Evolutionary conservation across 2,888 invertebrate genomes (phyloP).

Genomic region (Cryptosula pallasiana): DNA sequence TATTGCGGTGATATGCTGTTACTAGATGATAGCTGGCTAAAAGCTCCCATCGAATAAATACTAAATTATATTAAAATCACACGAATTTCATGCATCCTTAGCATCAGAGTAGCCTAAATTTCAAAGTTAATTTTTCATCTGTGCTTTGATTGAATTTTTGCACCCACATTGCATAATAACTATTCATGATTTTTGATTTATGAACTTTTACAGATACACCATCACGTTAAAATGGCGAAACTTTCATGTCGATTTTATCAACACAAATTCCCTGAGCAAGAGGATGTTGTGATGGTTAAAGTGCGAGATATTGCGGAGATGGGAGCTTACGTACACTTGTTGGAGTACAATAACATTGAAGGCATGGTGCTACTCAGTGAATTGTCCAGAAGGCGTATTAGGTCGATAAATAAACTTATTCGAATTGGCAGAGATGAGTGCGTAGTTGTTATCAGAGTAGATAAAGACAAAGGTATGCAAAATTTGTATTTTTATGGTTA

Average conservation of each 20-base stretch:
- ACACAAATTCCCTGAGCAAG: conserved; percentile 94
- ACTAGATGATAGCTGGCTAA: no score
- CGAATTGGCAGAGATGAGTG: conserved; percentile 97
- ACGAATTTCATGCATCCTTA: no score
- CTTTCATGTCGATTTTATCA: conserved; percentile 93
- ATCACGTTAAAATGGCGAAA: conserved; percentile 54
- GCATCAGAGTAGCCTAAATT: no score
- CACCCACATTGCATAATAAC: no score
- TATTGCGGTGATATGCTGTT: no score
- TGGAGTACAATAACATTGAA: conserved; percentile 98
- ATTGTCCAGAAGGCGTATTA: conserved; percentile 92
- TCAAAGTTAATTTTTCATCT: no score
- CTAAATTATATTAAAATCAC: no score
- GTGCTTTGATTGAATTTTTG: no score
- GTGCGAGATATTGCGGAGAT: conserved; percentile 96
- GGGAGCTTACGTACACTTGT: conserved; percentile 96
- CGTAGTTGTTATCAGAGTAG: conserved; percentile 96
- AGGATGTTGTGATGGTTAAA: conserved; percentile 99
- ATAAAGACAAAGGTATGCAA: conserved; percentile 98
- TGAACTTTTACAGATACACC: no score
- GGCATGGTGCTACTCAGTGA: conserved; percentile 97
- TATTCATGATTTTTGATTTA: no score
- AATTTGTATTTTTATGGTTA: no score
- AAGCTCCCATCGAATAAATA: no score
- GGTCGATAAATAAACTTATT: conserved; percentile 98